Evolutionary conservation across 2,888 invertebrate species (phyloP).

Genomic region (Eupsilia transversa): DNA sequence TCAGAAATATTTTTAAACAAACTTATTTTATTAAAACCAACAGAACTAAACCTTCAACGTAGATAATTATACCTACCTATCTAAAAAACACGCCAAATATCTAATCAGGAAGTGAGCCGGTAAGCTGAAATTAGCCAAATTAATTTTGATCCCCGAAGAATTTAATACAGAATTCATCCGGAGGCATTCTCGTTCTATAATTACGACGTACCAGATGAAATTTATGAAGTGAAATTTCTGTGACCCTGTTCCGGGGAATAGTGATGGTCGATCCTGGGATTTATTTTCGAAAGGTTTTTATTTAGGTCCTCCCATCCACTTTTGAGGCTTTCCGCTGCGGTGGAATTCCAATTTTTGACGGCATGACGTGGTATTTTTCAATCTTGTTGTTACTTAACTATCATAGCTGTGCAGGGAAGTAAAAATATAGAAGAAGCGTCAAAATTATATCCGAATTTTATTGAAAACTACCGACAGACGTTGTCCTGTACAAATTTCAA

Average conservation of each 20-base stretch:
- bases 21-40: background rate
- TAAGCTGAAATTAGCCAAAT: constrained; percentile 56
- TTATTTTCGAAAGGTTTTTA: constrained; percentile 30
- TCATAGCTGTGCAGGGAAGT: background rate
- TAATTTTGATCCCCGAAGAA: constrained; percentile 73
- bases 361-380: constrained; percentile 48
- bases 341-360: constrained; percentile 46
- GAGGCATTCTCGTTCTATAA: constrained; percentile 76
- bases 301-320: constrained; percentile 17
- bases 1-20: background rate
- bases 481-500: background rate
- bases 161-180: constrained; percentile 79
- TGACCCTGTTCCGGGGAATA: constrained; percentile 62
- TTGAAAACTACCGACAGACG: background rate
- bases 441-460: background rate
- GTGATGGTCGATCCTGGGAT: constrained; percentile 55
- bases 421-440: background rate
- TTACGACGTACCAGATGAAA: constrained; percentile 80
- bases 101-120: constrained; percentile 48
- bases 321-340: constrained; percentile 21
- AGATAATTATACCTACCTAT: background rate
- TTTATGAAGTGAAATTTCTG: constrained; percentile 83
- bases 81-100: constrained; percentile 37
- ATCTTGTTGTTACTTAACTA: constrained; percentile 9
- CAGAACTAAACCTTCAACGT: background rate